phyloP scores from a whole-genome alignment of 1,140 invertebrate species.

The Tetramorium alpestre region DNA sequence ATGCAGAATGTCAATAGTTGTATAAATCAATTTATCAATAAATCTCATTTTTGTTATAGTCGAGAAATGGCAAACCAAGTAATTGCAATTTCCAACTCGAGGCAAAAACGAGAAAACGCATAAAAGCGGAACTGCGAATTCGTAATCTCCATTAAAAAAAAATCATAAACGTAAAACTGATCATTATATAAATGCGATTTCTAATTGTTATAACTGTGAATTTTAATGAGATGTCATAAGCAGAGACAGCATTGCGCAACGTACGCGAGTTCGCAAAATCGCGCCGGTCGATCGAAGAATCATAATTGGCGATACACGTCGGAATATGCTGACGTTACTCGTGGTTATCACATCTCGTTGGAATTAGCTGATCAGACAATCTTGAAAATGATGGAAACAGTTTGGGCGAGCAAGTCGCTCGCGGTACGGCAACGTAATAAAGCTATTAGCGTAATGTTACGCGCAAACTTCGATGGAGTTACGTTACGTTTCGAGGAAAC shows the following conservation, averaged over 20 bases:
- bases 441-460: constrained; percentile 61
- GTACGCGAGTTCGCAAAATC: background rate
- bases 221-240: constrained; percentile 8
- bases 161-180: background rate
- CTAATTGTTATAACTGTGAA: constrained; percentile 12
- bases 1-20: background rate
- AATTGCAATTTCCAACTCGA: constrained; percentile 12
- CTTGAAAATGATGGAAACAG: constrained; percentile 50
- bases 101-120: background rate
- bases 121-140: background rate
- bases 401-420: constrained; percentile 29
- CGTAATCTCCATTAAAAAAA: background rate
- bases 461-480: constrained; percentile 56
- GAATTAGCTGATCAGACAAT: constrained; percentile 46
- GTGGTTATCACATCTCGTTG: constrained; percentile 15
- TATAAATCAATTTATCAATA: constrained; percentile 22
- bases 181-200: constrained; percentile 29
- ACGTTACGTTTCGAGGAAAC: constrained; percentile 56
- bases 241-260: background rate
- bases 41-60: constrained; percentile 20
- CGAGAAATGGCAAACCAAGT: background rate
- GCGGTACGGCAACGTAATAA: constrained; percentile 49
- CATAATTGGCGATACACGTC: constrained; percentile 1
- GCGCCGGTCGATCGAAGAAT: background rate
- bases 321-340: background rate